These are phyloP conservation scores for Atopsyche davidsoni DNA, from an alignment of 1,140 invertebrate genomes.

Conservation along the genomic window DNA sequence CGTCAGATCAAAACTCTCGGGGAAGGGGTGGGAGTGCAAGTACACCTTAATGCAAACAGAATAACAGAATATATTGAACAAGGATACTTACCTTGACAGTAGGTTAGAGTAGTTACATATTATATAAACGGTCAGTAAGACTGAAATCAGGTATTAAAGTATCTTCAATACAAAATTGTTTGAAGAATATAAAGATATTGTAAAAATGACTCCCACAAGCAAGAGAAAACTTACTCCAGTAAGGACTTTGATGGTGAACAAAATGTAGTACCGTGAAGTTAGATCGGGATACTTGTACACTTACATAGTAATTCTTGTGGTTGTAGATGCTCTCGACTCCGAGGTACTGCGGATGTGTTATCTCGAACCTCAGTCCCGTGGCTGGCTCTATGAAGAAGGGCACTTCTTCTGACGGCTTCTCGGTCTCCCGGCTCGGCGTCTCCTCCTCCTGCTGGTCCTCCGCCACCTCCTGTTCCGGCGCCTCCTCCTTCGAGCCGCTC, in stretches of 20 bases:
- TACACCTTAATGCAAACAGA: conserved; percentile 36
- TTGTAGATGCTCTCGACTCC: conserved; percentile 83
- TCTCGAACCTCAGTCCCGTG: conserved; percentile 58
- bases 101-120: too few species aligned
- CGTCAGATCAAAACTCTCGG: conserved; percentile 48
- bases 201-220: conserved; percentile 8
- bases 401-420: not conserved
- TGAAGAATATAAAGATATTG: not conserved
- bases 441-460: conserved; percentile 27
- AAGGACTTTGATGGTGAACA: too few species aligned
- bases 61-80: too few species aligned
- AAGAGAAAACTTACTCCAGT: too few species aligned
- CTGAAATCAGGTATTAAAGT: too few species aligned
- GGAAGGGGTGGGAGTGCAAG: conserved; percentile 35
- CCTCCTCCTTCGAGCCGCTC: conserved; percentile 29
- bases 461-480: conserved; percentile 33
- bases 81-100: too few species aligned
- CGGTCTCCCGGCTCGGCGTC: not conserved
- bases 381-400: conserved; percentile 79
- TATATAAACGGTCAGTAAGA: too few species aligned
- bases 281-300: too few species aligned
- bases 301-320: conserved; percentile 78
- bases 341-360: conserved; percentile 60
- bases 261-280: too few species aligned
- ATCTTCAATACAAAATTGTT: not conserved